Conservation (phyloP, 2,888 invertebrate species). For the Dasysyrphus albostriatus region DNA sequence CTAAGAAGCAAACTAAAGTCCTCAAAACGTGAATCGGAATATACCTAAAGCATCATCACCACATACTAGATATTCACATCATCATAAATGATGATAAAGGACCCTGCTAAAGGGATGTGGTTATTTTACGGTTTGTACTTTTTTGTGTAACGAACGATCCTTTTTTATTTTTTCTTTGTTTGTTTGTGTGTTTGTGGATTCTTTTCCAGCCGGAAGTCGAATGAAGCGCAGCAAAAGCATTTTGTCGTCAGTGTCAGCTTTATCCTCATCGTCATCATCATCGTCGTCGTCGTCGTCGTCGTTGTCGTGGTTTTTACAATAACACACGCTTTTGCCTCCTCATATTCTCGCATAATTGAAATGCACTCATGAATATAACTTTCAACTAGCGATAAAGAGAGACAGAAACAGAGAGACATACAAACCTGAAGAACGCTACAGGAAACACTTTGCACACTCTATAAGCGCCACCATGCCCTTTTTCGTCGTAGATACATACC, state of each 20-base stretch:
- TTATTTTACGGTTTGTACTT: constrained; percentile 54
- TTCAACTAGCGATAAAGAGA: not conserved
- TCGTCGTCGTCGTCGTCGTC: constrained; percentile 1
- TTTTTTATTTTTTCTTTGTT: constrained; percentile 6
- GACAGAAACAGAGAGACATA: not conserved
- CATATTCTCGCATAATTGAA: constrained; percentile 66
- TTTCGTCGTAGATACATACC: not conserved
- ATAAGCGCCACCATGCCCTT: constrained; percentile 12
- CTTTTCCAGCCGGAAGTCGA: constrained; percentile 58
- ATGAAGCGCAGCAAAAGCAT: constrained; percentile 61
- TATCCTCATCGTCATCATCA: not conserved
- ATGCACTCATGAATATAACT: constrained; percentile 53
- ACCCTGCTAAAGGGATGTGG: constrained; percentile 46
- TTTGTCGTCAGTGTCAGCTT: constrained; percentile 31
- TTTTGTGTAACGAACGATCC: not conserved
- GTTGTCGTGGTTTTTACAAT: not conserved
- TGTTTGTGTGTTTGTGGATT: constrained; percentile 4
- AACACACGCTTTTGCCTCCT: constrained; percentile 23
- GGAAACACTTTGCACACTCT: constrained; percentile 45
- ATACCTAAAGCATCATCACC: not conserved
- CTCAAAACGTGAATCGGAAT: not conserved
- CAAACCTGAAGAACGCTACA: constrained; percentile 34
- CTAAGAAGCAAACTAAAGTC: not conserved
- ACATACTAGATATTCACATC: constrained; percentile 19
- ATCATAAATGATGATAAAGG: constrained; percentile 32